These are phyloP conservation scores for Protodeltote pygarga DNA, from an alignment of 2,888 invertebrate genomes.

Conservation along the genomic window DNA sequence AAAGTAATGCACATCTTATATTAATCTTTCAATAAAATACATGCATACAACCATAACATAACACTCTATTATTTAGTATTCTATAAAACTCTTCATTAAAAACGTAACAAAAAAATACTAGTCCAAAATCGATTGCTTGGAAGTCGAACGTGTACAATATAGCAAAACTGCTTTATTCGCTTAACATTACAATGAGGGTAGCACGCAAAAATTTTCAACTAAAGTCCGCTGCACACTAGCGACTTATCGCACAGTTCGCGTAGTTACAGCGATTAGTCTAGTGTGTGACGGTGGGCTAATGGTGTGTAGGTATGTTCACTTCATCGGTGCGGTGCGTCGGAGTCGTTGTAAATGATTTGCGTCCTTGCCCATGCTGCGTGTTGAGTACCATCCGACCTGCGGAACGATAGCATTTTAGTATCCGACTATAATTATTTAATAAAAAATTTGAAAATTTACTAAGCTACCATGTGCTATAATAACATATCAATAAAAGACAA, in stretches of 20 bases:
- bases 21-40: slow-evolving; percentile 48
- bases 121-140: slow-evolving; percentile 53
- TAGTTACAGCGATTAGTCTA: slow-evolving; percentile 8
- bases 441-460: too few species aligned
- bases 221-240: slow-evolving; percentile 14
- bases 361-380: slow-evolving; percentile 61
- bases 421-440: too few species aligned
- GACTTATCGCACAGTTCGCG: slow-evolving; percentile 9
- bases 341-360: slow-evolving; percentile 67
- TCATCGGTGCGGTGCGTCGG: slow-evolving; percentile 73
- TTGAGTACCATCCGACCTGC: slow-evolving; percentile 74
- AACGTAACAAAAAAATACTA: slow-evolving; percentile 63
- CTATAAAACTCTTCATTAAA: slow-evolving; percentile 60
- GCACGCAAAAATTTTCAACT: slow-evolving; percentile 27
- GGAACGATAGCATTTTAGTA: slow-evolving; percentile 12
- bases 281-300: slow-evolving; percentile 14
- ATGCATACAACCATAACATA: slow-evolving; percentile 53
- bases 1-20: slow-evolving; percentile 48
- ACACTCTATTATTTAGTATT: slow-evolving; percentile 70
- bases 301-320: slow-evolving; percentile 52
- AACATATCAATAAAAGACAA: too few species aligned
- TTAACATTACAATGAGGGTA: slow-evolving; percentile 62
- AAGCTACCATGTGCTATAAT: too few species aligned
- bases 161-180: slow-evolving; percentile 63
- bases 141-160: slow-evolving; percentile 37